Conservation (phyloP, 1,140 invertebrate genomes). For the Rhopalosiphum padi region DNA sequence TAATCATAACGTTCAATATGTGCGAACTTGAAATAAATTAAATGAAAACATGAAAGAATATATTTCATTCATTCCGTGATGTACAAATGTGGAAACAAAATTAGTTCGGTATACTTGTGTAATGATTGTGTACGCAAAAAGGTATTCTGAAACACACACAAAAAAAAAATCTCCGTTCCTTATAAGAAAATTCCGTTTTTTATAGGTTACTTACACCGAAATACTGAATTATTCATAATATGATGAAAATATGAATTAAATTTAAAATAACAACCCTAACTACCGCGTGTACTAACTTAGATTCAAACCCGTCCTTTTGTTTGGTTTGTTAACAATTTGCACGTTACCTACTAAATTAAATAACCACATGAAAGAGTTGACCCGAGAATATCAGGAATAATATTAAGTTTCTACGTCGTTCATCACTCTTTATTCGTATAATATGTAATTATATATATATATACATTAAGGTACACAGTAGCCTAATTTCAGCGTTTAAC, state of each 20-base stretch:
- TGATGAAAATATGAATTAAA: neutral
- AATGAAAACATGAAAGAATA: neutral
- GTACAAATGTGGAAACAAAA: neutral
- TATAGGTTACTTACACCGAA: neutral
- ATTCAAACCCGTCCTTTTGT: neutral
- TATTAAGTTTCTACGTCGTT: neutral
- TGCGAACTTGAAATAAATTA: neutral
- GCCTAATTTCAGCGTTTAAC: neutral
- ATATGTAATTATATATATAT: neutral
- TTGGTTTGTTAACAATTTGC: neutral
- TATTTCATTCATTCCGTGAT: neutral
- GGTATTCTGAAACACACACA: neutral
- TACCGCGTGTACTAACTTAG: neutral
- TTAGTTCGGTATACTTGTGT: neutral
- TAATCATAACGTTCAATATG: neutral
- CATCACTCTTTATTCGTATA: neutral
- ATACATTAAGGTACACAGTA: neutral
- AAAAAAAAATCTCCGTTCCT: neutral
- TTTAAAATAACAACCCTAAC: neutral
- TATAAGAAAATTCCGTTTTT: neutral
- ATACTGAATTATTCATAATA: slow-evolving; percentile 19
- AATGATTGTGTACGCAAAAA: neutral
- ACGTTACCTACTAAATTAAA: neutral
- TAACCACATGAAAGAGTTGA: neutral
- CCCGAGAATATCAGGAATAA: neutral